Base-by-base conservation (phyloP, 1,140 invertebrate species). In the Drosophila mayri region DNA sequence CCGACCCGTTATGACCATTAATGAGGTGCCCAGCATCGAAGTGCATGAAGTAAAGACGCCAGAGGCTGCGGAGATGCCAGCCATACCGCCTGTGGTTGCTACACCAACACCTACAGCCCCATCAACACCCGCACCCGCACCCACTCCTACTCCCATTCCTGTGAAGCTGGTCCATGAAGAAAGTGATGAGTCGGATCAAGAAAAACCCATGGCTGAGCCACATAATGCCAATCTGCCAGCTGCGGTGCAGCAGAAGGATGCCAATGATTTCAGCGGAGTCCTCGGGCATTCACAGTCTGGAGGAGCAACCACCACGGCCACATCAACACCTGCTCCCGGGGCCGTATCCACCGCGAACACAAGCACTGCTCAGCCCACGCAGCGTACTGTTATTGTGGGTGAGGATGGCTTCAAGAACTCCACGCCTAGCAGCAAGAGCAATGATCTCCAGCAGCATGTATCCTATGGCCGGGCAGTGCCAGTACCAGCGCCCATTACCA, bases 201-300 rank as follows among this genome's bases (percentile, higher is more conserved):
- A 87, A 20, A 68, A 68, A 30, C 11, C 66, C 1, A 37, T 16
- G n/a, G 50, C 37, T 14, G 57, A 58, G 14, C 59, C 57, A 8
- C 88, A 92, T 35, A 92, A 92, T 80, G 82, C 91, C 14, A 92
- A 92, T 64, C 28, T 92, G 35, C 91, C 91, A 8, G 85, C 91
- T 32, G 91, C 91, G 12, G 77, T 92, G 14, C 82, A 91, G 60
- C 87, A 91, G 25, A 85, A 91, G 1, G 91, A 92, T 64, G 88
- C 85, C 60, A 87, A 74, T 12, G 92, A 92, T 59, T 92, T 92
- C 16, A 84, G 62, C 11, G 92, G 91, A 28, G 81, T 93, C 2
- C 68, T 92, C 0, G 66, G 76, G 18, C 72, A 57, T 20, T 8
- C 66, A 4, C 9, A 54, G 22, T 4, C 67, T 4, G 25, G 30